Percentiles rank a stretch among this genome's conserved stretches.
Evolutionary conservation across 92 coral and sea anemone genomes (phyloP).

Genomic region (Micromussa lordhowensis): DNA sequence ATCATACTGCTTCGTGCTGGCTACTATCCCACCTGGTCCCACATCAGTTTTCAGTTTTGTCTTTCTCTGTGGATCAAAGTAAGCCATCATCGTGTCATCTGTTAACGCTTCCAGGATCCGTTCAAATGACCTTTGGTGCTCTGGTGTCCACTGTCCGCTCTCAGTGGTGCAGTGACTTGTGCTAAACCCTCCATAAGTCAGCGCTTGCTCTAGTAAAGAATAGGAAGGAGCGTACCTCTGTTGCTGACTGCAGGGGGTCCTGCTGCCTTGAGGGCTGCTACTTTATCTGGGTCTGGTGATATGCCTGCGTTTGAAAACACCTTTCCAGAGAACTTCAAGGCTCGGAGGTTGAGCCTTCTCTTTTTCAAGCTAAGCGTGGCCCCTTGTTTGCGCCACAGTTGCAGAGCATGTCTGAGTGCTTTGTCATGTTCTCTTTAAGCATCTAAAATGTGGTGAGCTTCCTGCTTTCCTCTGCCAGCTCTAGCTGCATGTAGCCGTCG

Average conservation of each 20-base stretch:
- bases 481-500: conserved; percentile 44
- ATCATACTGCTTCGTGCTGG: conserved; percentile 35
- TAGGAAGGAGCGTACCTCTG: neutral
- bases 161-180: conserved; percentile 15
- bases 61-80: conserved; percentile 47
- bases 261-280: conserved; percentile 33
- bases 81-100: conserved; percentile 37
- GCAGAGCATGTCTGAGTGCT: neutral
- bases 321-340: conserved; percentile 25
- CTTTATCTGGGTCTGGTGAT: conserved; percentile 36
- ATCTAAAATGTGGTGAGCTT: conserved; percentile 14
- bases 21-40: conserved; percentile 12
- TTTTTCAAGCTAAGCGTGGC: conserved; percentile 36
- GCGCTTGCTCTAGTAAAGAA: conserved; percentile 40
- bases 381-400: conserved; percentile 29
- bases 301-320: conserved; percentile 43
- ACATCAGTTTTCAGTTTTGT: conserved; percentile 23
- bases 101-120: neutral
- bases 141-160: conserved; percentile 8
- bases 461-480: conserved; percentile 29
- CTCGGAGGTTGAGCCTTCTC: conserved; percentile 35
- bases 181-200: conserved; percentile 40
- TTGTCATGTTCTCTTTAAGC: conserved; percentile 3
- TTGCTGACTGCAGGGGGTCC: conserved; percentile 12
- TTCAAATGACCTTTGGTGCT: conserved; percentile 40